Base-by-base conservation (phyloP, 2,113 vertebrate species). In the Barnardius zonarius region DNA sequence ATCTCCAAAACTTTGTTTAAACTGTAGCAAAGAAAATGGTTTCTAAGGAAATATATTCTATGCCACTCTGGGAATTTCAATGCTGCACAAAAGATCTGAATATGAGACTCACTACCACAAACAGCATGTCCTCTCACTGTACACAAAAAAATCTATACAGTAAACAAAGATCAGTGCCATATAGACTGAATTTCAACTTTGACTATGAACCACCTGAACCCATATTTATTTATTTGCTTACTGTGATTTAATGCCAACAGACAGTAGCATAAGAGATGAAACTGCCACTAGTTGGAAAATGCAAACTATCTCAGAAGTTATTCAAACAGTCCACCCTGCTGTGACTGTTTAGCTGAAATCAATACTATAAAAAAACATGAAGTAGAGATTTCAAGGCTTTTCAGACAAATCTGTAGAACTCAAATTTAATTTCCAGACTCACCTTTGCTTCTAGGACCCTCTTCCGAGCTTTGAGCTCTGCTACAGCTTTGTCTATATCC, bases 391-490 rank as follows among this genome's bases (percentile, higher is more conserved):
- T 74, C 72, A 52, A 75, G 18, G 69, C 35, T 88, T 70, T 93
- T 78, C 64, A 90, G 49, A 79, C 62, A 92, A 15, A 83, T 44
- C 8, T 23, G 33, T 30, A 31, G 46, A 61, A 22, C 13, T 66
- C n/a, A 24, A 39, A 54, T 35, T 82, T 55, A 24, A 61, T 69
- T 94, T 57, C 64, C 54, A 85, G 41, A 90, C 97, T 97, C 88
- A 99, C 99, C 98, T 99, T 99, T 14, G 99, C 98, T 98, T 99
- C 99, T 52, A 99, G 97, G 78, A 97, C 88, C 85, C 98, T 99
- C 96, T 99, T 99, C 63, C 99, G 98, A 48, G 99, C 98, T 93
- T 99, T 99, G 67, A 99, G 98, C 90, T 99, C 99, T 48, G 99
- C 98, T 28, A 99, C 99, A 31, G 99, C 99, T 98, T 96, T 99